Evolutionary conservation across 2,797 vertebrate genomes (phyloP).

Genomic region (Danio kyathit): DNA sequence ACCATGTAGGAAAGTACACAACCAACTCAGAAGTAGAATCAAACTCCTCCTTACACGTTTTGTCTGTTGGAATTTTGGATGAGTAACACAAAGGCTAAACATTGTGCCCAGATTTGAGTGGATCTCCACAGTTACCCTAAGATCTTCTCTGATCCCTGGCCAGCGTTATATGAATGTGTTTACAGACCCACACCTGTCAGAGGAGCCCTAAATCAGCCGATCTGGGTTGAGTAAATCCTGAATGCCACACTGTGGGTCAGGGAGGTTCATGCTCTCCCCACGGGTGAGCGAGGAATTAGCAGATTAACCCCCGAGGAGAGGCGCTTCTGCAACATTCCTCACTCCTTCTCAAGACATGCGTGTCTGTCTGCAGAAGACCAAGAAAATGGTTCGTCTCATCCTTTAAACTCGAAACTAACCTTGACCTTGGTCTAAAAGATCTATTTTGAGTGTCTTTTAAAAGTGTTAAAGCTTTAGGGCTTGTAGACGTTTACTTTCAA

Average conservation of each 20-base stretch:
- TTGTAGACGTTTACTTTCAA: slow-evolving; percentile 1
- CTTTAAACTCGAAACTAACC: slow-evolving; percentile 5
- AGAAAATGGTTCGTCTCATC: slow-evolving; percentile 10
- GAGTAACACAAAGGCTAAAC: neutral
- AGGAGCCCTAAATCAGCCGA: slow-evolving; percentile 46
- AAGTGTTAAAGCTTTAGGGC: neutral
- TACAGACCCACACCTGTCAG: slow-evolving; percentile 29
- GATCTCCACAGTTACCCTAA: slow-evolving; percentile 16
- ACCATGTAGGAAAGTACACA: slow-evolving; percentile 9
- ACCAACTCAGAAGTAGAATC: neutral
- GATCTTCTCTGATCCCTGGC: slow-evolving; percentile 25
- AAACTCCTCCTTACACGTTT: neutral
- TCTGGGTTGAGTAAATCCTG: slow-evolving; percentile 33
- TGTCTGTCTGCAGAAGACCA: slow-evolving; percentile 42
- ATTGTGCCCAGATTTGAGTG: slow-evolving; percentile 8
- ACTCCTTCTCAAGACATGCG: slow-evolving; percentile 68
- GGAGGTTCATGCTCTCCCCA: slow-evolving; percentile 32
- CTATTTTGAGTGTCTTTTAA: slow-evolving; percentile 11
- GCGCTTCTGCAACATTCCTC: slow-evolving; percentile 73
- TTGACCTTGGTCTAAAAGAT: slow-evolving; percentile 43
- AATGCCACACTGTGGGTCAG: slow-evolving; percentile 42
- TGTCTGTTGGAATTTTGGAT: slow-evolving; percentile 2
- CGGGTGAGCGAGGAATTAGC: slow-evolving; percentile 52
- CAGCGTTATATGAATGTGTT: slow-evolving; percentile 37
- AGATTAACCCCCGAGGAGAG: slow-evolving; percentile 65